These are phyloP conservation scores for Cranoglanis bouderius DNA, from an alignment of 2,113 vertebrate species.

Conservation along the genomic window DNA sequence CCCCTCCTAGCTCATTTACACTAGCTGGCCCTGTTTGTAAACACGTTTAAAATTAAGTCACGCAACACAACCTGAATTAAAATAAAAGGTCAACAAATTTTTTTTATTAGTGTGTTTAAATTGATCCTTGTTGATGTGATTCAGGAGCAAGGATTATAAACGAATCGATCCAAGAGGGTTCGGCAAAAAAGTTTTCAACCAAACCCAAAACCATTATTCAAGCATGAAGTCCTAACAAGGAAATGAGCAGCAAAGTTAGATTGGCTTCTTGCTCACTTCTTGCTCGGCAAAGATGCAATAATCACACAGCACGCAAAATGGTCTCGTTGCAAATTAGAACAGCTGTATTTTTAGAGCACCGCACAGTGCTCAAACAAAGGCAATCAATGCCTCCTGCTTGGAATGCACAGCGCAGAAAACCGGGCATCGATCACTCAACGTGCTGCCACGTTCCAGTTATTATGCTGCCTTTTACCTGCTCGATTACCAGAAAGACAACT, in stretches of 20 bases:
- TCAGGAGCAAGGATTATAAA: background rate
- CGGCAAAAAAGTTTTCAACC: background rate
- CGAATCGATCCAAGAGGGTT: background rate
- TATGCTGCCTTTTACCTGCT: slow-evolving; percentile 13
- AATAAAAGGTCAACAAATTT: background rate
- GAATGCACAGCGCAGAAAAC: slow-evolving; percentile 15
- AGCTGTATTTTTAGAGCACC: slow-evolving; percentile 52
- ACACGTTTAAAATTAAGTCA: background rate
- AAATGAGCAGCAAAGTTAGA: slow-evolving; percentile 21
- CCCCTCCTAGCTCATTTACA: background rate
- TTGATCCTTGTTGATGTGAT: background rate
- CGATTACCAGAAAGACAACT: background rate
- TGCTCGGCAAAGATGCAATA: slow-evolving; percentile 58
- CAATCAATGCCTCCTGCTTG: slow-evolving; percentile 40
- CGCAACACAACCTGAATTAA: background rate
- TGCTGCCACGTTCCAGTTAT: slow-evolving; percentile 12
- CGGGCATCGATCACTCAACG: background rate
- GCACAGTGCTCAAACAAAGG: slow-evolving; percentile 35
- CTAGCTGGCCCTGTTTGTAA: background rate
- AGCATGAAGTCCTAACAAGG: slow-evolving; percentile 2
- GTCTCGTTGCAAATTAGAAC: slow-evolving; percentile 63
- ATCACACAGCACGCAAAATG: slow-evolving; percentile 58
- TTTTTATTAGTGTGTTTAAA: background rate
- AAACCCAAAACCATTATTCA: background rate
- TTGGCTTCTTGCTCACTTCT: slow-evolving; percentile 33